phyloP scores from a whole-genome alignment of 2,113 vertebrate species.

The Pelobates fuscus region DNA sequence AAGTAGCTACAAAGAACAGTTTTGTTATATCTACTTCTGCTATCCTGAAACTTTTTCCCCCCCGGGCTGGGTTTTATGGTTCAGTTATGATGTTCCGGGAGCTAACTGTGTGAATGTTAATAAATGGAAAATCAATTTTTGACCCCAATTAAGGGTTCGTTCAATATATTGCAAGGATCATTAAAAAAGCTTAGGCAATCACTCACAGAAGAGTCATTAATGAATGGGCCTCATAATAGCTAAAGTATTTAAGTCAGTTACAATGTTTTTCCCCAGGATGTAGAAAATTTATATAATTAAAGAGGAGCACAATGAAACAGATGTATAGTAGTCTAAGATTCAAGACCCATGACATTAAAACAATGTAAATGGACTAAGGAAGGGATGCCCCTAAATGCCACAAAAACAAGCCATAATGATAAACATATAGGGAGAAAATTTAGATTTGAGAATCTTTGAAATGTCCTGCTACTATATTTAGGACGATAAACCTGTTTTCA shows the following conservation, averaged over 20 bases:
- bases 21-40: neutral
- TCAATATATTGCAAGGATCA: conserved; percentile 15
- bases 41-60: neutral
- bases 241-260: conserved; percentile 7
- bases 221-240: neutral
- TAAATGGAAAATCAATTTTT: conserved; percentile 20
- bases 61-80: neutral
- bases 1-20: conserved; percentile 1
- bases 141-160: conserved; percentile 12
- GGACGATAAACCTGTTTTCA: too few relatives aligned
- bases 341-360: too few relatives aligned
- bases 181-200: conserved; percentile 18
- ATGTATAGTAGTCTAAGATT: too few relatives aligned
- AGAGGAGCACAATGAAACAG: too few relatives aligned
- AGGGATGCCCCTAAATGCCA: too few relatives aligned
- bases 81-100: neutral
- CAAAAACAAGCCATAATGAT: too few relatives aligned
- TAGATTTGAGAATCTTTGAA: too few relatives aligned
- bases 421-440: too few relatives aligned
- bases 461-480: too few relatives aligned
- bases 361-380: too few relatives aligned
- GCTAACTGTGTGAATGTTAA: conserved; percentile 15
- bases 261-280: too few relatives aligned
- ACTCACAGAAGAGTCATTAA: conserved; percentile 29
- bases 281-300: too few relatives aligned